Evolutionary conservation across 2,113 vertebrate species (phyloP), one percentile per base, ranked within the genome.

Genomic region (Fregetta grallaria): DNA sequence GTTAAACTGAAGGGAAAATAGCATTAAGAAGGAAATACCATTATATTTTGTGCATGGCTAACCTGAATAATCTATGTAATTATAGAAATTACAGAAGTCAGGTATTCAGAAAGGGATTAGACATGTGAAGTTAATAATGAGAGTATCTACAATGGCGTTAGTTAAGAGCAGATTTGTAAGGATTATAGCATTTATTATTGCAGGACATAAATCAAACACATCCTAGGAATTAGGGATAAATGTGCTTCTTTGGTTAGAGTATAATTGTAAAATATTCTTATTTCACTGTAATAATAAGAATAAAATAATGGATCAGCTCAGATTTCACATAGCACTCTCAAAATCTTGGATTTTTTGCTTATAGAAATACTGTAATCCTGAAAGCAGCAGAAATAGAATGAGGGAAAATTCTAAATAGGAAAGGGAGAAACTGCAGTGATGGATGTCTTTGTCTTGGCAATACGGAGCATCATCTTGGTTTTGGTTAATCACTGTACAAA

Each of bases 401-500:
- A 6, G 3, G 38, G 40, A 53, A 80, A 73, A 86, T 79, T 66
- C 59, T 66, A 52, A 65, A 66, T 15, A 71, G 0, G 2, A 80
- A 42, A 84, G 34, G 45, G 25, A 65, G 49, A 89, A 56, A 85
- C 32, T 94, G 88, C 53, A 34, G 4, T 83, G 92, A 92, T 88
- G 59, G 63, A 81, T 95, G 34, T 71, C 94, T 98, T 88, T 94
- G 78, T 96, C 90, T 97, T 96, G 79, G 86, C n/a, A 77, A 62
- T 79, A 87, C 76, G 44, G 73, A 90, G 34, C 42, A 95, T 94
- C 92, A 45, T 93, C 87, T 61, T 44, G 17, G 27, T 90, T 97
- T 97, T 96, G 72, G 90, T 47, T 98, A 95, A 96, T 97, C 12
- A 10, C 92, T 95, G 91, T 96, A 66, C 72, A 95, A 87, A 86